Evolutionary conservation across 2,113 vertebrate species (phyloP).

Genomic region (cat (Felis catus)): DNA sequence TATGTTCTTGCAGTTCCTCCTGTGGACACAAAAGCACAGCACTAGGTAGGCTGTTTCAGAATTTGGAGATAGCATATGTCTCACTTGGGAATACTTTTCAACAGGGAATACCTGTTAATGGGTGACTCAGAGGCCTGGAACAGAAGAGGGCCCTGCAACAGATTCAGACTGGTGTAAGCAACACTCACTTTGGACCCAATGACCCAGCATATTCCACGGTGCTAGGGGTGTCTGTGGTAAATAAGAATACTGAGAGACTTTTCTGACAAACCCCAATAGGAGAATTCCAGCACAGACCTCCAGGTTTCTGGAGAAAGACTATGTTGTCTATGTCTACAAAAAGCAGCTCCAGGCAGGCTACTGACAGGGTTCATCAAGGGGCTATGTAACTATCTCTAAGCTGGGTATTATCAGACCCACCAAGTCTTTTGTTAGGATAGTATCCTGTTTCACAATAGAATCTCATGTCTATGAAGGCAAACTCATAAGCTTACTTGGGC

Average conservation of each 20-base stretch:
- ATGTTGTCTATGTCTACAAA: background rate
- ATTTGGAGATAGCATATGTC: background rate
- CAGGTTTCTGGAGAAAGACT: background rate
- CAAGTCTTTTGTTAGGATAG: background rate
- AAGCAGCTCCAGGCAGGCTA: background rate
- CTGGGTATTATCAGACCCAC: background rate
- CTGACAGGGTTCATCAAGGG: background rate
- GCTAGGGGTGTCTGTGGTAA: background rate
- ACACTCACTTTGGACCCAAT: background rate
- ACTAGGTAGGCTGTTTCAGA: background rate
- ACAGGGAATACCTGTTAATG: too few relatives aligned
- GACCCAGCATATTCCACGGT: background rate
- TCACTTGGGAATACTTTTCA: background rate
- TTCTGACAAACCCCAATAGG: background rate
- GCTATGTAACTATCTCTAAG: background rate
- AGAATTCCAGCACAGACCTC: background rate
- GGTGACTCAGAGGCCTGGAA: background rate
- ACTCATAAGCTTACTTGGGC: background rate
- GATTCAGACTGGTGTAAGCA: background rate
- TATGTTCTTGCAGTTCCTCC: background rate
- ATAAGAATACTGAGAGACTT: background rate
- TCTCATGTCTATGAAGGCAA: background rate
- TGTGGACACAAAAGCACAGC: background rate
- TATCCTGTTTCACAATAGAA: background rate
- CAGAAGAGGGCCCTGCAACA: background rate